These are phyloP conservation scores for Drosophila stalkeri DNA, from an alignment of 2,888 invertebrate species.

Conservation along the genomic window DNA sequence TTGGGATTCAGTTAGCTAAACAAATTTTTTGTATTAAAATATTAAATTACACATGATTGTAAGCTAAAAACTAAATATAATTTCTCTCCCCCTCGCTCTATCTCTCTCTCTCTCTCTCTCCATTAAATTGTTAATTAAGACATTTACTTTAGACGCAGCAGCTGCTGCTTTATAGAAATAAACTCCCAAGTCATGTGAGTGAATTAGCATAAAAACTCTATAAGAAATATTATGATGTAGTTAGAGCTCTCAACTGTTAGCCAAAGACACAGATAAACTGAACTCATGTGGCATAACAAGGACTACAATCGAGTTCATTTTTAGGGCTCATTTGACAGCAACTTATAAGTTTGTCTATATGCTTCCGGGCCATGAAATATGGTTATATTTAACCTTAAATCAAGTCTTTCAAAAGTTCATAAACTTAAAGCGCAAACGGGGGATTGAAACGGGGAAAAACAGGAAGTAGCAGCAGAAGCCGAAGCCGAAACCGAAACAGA, in stretches of 20 bases:
- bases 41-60: too few species aligned
- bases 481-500: not conserved
- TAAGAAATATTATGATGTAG: not conserved
- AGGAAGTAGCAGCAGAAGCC: conserved; percentile 8
- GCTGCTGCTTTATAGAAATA: not conserved
- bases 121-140: not conserved
- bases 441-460: conserved; percentile 11
- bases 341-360: conserved; percentile 44
- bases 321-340: conserved; percentile 41
- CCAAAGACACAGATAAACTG: conserved; percentile 1
- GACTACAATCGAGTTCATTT: conserved; percentile 19
- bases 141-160: not conserved
- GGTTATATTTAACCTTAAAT: conserved; percentile 72
- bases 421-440: conserved; percentile 63
- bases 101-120: not conserved
- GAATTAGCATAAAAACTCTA: not conserved
- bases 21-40: too few species aligned
- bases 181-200: not conserved
- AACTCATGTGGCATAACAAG: not conserved
- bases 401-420: conserved; percentile 73
- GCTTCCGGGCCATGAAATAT: conserved; percentile 61
- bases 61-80: too few species aligned
- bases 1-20: too few species aligned
- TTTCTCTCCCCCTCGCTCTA: too few species aligned
- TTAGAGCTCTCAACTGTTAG: not conserved